Conservation (phyloP, 2,113 vertebrate species). For the Aleadryas rufinucha region DNA sequence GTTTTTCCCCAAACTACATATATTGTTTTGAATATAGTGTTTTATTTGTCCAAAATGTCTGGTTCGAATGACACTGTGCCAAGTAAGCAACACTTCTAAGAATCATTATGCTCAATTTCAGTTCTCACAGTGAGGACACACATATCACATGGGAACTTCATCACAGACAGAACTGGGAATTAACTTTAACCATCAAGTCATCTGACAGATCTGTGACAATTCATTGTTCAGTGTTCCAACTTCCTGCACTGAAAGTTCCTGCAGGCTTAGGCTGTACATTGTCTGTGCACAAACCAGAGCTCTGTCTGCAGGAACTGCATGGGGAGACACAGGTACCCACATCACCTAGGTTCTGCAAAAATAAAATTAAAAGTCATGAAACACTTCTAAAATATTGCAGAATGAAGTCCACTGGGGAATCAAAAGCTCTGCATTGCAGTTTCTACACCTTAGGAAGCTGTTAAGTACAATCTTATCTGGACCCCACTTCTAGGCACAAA, state of each 20-base stretch:
- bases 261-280: neutral
- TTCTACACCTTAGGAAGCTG: neutral
- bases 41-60: neutral
- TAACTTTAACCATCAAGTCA: neutral
- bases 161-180: neutral
- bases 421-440: neutral
- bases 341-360: neutral
- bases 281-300: neutral
- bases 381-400: neutral
- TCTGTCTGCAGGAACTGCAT: neutral
- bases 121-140: neutral
- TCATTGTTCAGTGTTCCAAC: neutral
- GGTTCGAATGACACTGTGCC: neutral
- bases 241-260: neutral
- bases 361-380: neutral
- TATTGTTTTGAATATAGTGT: neutral
- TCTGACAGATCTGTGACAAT: neutral
- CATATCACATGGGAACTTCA: neutral
- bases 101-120: neutral
- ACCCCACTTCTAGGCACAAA: neutral
- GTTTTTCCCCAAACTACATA: accelerated
- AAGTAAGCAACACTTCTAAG: neutral
- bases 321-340: neutral
- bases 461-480: neutral
- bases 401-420: neutral